Base-by-base conservation (phyloP, 2,888 invertebrate genomes). In the Protodeltote pygarga region DNA sequence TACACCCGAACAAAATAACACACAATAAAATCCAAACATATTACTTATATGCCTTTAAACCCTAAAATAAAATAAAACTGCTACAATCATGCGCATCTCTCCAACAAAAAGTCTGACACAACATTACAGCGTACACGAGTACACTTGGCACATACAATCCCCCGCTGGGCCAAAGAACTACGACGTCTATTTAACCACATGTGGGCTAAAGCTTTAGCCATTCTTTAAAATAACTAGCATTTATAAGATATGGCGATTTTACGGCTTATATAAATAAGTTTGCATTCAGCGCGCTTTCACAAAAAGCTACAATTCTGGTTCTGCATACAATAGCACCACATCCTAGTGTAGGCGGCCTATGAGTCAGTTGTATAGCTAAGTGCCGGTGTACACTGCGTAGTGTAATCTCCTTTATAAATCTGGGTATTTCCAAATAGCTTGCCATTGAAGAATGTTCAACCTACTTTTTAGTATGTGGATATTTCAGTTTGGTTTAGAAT, bases 261-360 rank as follows among this genome's bases (percentile, higher is more conserved):
- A 54, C 44, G 48, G 42, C 32, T 10, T 21, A 19, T 47, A 64
- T 64, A 63, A 60, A 63, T 67, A 54, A 58, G 51, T 53, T 54
- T 34, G 54, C 54, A 74, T 65, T 65, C 64, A 68, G 48, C 54
- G 55, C 61, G 65, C 68, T 73, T 71, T 67, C 66, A 61, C 65
- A 51, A 71, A 71, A 75, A 65, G 44, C 42, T 29, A 40, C 40
- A 38, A 55, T 58, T 60, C 57, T 55, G 33, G 44, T 71, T 67
- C 54, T 65, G 74, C 71, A 71, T 65, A 74, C 75, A 75, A 75
- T 72, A 61, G 63, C 55, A 33, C 52, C 44, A 42, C 57, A 46
- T 45, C 53, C 38, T 49, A 46, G 48, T 35, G 74, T 75, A 55
- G 73, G 72, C 62, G 63, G 49, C 31, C 24, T 44, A 23, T 71